Evolutionary conservation across 2,888 invertebrate genomes (phyloP).

Genomic region (Dioctria rufipes): DNA sequence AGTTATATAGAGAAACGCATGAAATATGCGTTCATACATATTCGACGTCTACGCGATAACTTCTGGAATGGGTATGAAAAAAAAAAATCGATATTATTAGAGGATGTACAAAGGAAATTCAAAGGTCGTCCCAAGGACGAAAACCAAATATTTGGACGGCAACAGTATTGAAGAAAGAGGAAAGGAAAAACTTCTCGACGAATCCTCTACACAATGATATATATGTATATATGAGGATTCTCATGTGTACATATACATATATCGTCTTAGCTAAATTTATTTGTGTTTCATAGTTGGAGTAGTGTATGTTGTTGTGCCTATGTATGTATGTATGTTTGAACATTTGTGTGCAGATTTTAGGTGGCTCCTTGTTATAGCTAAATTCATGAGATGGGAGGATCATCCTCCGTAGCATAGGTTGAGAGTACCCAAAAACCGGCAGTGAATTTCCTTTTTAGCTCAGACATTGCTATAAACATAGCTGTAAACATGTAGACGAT

Average conservation of each 20-base stretch:
- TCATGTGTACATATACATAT: no score
- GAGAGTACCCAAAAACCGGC: conserved; percentile 26
- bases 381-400: not conserved
- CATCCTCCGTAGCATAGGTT: not conserved
- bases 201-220: no score
- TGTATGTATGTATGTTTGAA: not conserved
- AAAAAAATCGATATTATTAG: conserved; percentile 40
- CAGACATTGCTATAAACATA: conserved; percentile 30
- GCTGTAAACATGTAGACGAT: conserved; percentile 6
- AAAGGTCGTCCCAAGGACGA: conserved; percentile 47
- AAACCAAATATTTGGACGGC: conserved; percentile 43
- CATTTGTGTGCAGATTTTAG: not conserved
- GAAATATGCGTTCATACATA: conserved; percentile 2
- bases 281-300: no score
- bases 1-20: not conserved
- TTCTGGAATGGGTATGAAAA: not conserved
- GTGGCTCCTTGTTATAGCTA: not conserved
- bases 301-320: no score
- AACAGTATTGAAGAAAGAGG: conserved; percentile 20
- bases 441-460: conserved; percentile 39
- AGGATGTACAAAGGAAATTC: conserved; percentile 34
- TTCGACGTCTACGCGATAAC: conserved; percentile 9
- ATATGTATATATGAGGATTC: no score
- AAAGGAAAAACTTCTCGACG: no score
- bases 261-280: no score